Base-by-base conservation (phyloP, 2,113 vertebrate genomes). In the Engystomops pustulosus region DNA sequence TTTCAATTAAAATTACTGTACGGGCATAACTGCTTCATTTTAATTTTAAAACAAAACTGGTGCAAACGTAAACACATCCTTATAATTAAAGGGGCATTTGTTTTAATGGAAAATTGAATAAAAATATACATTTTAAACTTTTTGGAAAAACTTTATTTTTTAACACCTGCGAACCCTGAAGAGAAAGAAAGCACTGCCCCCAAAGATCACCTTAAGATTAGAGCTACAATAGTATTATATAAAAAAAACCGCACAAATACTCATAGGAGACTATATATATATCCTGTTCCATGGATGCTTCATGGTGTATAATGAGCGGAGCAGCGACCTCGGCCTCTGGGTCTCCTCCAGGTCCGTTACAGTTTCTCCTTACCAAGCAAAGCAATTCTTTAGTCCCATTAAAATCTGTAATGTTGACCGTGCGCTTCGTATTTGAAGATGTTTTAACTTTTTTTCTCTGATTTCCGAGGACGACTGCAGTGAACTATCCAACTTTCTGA, bases 401-500 rank as follows among this genome's bases (percentile, higher is more conserved):
- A 79, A 77, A 79, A 47, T 32, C 17, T 70, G 23, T 23, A 44
- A 82, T 60, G 62, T 70, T 45, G 25, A n/a, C 36, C 20, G 67
- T 70, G 47, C 58, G 75, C 27, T 55, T 34, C 41, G 8, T 70
- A 27, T 70, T 65, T 30, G n/a, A 34, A 67, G 62, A 60, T 85
- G 65, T 58, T 77, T 78, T 70, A 60, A 45, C 51, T 79, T 79
- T 85, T 79, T 85, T 38, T 75, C 49, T 78, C 74, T 58, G 62
- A 79, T 79, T 79, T 44, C 41, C 32, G 70, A 70, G 45, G 74
- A 78, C 74, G 58, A 58, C 34, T 79, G 75, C 62, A 30, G 75
- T 58, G 49, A 85, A 79, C 45, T 85, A 79, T 53, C 75, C 75
- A 58, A 79, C 32, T 79, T 85, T 85, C 81, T 65, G 20, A 58